These are phyloP conservation scores for Microctonus hyperodae DNA, from an alignment of 2,888 invertebrate genomes.

Conservation along the genomic window DNA sequence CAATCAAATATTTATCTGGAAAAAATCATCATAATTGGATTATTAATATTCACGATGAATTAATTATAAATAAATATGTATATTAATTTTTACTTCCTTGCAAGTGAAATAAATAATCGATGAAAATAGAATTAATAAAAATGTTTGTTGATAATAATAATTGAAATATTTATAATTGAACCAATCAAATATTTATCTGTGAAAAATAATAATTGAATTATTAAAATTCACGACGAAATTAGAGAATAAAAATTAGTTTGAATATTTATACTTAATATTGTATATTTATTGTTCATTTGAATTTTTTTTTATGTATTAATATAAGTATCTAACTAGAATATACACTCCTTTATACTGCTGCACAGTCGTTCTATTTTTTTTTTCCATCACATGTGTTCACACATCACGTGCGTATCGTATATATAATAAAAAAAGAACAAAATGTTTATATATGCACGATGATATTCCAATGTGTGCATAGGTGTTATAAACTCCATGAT, in stretches of 20 bases:
- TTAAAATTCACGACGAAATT: not conserved
- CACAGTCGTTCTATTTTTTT: not conserved
- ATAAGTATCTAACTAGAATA: too few species aligned
- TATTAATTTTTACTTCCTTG: not conserved
- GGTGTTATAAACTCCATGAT: not conserved
- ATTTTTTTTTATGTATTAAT: too few species aligned
- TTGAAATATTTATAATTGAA: not conserved
- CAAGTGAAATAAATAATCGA: not conserved
- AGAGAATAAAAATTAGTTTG: not conserved
- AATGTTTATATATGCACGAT: too few species aligned
- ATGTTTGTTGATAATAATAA: not conserved
- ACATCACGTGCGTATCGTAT: not conserved
- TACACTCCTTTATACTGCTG: not conserved
- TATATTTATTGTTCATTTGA: not conserved
- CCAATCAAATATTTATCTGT: not conserved
- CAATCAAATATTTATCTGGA: too few species aligned
- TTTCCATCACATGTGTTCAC: not conserved
- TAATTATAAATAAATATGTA: too few species aligned
- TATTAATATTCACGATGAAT: too few species aligned
- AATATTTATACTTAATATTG: not conserved
- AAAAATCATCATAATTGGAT: too few species aligned
- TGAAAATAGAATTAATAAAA: not conserved
- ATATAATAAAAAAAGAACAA: not conserved
- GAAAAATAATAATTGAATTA: too few species aligned
- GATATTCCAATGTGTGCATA: slow-evolving; percentile 1